Percentiles rank a stretch among this genome's conserved stretches.
Conservation (phyloP, 1,140 invertebrate species). For the Anoplolepis gracilipes region DNA sequence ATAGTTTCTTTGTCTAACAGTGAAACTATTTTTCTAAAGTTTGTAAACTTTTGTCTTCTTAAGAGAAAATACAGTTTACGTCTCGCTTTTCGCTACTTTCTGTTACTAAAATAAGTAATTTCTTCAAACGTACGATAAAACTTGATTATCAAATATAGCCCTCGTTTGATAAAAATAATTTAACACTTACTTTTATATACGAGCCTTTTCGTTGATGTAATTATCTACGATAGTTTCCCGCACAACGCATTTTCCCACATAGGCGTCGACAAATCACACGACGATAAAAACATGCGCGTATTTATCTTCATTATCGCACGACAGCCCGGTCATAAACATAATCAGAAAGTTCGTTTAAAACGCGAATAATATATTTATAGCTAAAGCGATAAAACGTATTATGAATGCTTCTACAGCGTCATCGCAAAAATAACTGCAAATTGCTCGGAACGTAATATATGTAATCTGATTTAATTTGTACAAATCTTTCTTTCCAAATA, state of each 20-base stretch:
- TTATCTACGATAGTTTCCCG: constrained; percentile 53
- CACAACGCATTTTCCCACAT: constrained; percentile 55
- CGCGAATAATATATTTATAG: constrained; percentile 54
- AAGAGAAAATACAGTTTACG: neutral
- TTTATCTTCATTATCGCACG: constrained; percentile 56
- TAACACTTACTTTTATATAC: constrained; percentile 4
- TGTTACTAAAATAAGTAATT: constrained; percentile 1
- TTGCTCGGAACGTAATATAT: constrained; percentile 21
- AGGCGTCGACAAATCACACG: constrained; percentile 51
- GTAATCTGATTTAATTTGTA: constrained; percentile 7
- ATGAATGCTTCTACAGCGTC: constrained; percentile 44
- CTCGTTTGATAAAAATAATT: constrained; percentile 25
- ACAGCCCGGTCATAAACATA: constrained; percentile 55
- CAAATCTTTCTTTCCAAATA: neutral
- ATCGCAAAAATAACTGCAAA: constrained; percentile 7
- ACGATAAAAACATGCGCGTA: constrained; percentile 53
- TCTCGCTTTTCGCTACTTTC: neutral
- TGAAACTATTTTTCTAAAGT: constrained; percentile 31
- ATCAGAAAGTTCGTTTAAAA: constrained; percentile 61
- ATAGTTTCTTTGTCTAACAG: neutral
- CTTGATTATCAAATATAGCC: neutral
- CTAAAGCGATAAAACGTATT: constrained; percentile 52
- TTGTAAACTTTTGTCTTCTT: constrained; percentile 3
- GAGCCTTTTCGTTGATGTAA: constrained; percentile 44
- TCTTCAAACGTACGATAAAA: constrained; percentile 22